phyloP scores from a whole-genome alignment of 2,797 vertebrate species.

The Girardinus metallicus region DNA sequence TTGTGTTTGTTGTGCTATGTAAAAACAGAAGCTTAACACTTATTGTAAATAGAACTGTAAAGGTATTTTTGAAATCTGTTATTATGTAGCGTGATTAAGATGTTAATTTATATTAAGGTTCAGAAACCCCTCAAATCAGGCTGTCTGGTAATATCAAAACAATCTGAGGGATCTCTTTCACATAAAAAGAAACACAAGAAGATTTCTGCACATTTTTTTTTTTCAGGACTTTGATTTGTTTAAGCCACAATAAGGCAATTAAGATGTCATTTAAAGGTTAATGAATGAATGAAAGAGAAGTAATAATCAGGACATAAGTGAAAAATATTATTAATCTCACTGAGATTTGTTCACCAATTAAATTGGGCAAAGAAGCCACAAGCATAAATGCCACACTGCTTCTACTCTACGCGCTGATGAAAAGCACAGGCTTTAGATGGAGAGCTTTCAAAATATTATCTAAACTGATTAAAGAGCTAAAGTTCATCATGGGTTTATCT shows the following conservation, averaged over 20 bases:
- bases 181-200: not conserved
- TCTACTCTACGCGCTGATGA: not conserved
- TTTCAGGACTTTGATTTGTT: not conserved
- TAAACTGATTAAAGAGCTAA: not conserved
- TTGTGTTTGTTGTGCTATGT: conserved; percentile 11
- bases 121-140: not conserved
- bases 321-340: not conserved
- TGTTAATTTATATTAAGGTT: not conserved
- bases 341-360: not conserved
- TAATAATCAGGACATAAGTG: not conserved
- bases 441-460: not conserved
- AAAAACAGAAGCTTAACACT: not conserved
- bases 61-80: not conserved
- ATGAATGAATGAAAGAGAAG: not conserved
- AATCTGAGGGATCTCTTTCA: not conserved
- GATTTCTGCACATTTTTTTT: not conserved
- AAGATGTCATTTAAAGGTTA: not conserved
- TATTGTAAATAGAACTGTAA: conserved; percentile 16
- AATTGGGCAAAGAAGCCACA: not conserved
- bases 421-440: not conserved
- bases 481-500: not conserved
- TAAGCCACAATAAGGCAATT: not conserved
- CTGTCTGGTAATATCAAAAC: not conserved
- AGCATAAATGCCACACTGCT: not conserved
- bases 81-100: not conserved